phyloP scores from a whole-genome alignment of 1,140 invertebrate species.

The Reticulitermes speratus region DNA sequence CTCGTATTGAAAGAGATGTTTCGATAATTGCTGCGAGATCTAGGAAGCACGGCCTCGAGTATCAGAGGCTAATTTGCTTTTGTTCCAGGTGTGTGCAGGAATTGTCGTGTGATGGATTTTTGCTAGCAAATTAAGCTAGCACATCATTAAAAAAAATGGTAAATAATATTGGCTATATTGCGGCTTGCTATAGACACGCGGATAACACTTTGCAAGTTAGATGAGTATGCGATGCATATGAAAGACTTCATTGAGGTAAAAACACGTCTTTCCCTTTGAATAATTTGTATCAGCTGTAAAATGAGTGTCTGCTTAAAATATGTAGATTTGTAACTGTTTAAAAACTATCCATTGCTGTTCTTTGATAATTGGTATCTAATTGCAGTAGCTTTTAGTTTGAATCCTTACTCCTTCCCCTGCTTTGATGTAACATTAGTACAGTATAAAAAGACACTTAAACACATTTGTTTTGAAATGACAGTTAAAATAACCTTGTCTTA shows the following conservation, averaged over 20 bases:
- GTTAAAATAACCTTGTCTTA: no score
- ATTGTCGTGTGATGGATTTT: slow-evolving; percentile 6
- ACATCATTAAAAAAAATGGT: background rate
- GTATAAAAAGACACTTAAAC: no score
- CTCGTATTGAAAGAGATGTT: background rate
- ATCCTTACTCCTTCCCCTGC: no score
- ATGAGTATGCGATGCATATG: background rate
- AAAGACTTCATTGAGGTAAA: background rate
- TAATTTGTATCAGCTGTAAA: background rate
- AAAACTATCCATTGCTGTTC: no score
- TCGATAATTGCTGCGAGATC: background rate
- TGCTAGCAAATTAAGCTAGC: background rate
- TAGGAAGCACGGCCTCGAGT: background rate
- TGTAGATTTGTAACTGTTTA: no score
- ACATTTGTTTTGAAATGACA: no score
- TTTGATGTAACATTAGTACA: no score
- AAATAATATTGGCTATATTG: background rate
- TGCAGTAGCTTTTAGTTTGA: no score
- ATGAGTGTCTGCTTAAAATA: no score
- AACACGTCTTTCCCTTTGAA: background rate
- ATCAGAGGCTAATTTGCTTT: slow-evolving; percentile 14
- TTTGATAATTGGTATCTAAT: no score
- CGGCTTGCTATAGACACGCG: background rate
- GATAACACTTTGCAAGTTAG: background rate
- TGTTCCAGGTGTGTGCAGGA: background rate